Evolutionary conservation across 2,113 vertebrate genomes (phyloP).

Genomic region (Mirounga angustirostris): DNA sequence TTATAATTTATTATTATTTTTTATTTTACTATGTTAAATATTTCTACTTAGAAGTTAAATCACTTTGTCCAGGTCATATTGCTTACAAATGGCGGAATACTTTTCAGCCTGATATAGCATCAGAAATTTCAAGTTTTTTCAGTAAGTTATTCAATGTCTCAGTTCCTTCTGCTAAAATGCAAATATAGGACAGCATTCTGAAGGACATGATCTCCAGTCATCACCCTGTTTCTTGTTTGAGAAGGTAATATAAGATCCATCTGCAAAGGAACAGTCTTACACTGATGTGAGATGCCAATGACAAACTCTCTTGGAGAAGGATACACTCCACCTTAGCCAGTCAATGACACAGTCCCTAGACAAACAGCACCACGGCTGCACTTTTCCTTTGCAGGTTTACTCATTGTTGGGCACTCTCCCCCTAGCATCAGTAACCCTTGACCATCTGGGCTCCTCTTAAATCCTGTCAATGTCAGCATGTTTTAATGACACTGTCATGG

Average conservation of each 20-base stretch:
- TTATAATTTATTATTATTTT: not conserved
- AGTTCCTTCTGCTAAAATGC: conserved; percentile 33
- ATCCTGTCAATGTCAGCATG: not conserved
- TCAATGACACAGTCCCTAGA: no score
- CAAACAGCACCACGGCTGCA: rapidly evolving
- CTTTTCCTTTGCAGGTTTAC: not conserved
- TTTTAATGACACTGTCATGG: not conserved
- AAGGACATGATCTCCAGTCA: conserved; percentile 27
- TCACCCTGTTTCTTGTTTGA: conserved; percentile 29
- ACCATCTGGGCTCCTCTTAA: not conserved
- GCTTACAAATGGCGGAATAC: not conserved
- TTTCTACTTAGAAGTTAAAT: not conserved
- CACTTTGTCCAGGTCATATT: not conserved
- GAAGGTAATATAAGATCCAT: not conserved
- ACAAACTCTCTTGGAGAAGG: not conserved
- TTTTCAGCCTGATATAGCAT: not conserved
- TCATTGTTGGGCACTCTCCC: not conserved
- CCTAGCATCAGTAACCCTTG: not conserved
- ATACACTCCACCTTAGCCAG: not conserved
- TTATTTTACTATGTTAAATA: conserved; percentile 42
- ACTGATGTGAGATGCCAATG: not conserved
- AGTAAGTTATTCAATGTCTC: not conserved
- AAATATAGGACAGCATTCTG: conserved; percentile 5
- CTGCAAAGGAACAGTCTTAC: not conserved
- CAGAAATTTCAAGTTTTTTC: conserved; percentile 25